Percentiles rank a stretch among this genome's conserved stretches.
Conservation (phyloP, 2,797 vertebrate genomes). For the Vespertilio murinus region DNA sequence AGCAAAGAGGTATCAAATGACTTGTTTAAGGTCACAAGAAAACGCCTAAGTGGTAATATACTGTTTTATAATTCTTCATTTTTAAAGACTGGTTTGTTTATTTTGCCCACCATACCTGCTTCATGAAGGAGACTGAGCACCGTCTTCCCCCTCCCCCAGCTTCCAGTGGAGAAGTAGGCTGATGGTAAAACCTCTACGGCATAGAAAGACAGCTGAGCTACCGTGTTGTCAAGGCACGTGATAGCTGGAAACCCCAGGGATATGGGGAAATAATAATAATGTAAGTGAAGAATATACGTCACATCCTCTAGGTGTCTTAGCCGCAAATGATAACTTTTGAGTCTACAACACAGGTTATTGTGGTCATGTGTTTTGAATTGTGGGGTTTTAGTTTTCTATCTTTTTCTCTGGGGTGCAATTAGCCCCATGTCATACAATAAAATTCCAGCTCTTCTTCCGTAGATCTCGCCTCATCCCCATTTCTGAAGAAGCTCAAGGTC, state of each 20-base stretch:
- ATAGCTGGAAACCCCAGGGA: conserved; percentile 57
- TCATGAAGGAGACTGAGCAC: not conserved
- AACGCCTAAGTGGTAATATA: not conserved
- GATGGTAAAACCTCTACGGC: conserved; percentile 32
- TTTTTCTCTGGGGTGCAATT: conserved; percentile 67
- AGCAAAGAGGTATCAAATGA: not conserved
- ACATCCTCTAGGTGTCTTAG: conserved; percentile 7
- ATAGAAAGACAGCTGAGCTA: conserved; percentile 60
- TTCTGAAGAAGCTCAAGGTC: conserved; percentile 70
- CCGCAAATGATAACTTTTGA: conserved; percentile 69
- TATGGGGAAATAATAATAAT: conserved; percentile 63
- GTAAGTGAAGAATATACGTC: conserved; percentile 68
- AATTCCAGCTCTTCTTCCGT: conserved; percentile 51
- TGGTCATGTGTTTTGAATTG: conserved; percentile 61
- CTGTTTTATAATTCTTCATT: not conserved
- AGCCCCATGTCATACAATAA: conserved; percentile 61
- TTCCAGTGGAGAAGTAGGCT: conserved; percentile 24
- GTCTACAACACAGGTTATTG: conserved; percentile 51
- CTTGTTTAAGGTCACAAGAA: not conserved
- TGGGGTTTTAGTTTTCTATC: conserved; percentile 53
- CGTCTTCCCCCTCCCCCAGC: not conserved
- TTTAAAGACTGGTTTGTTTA: not conserved
- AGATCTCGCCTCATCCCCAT: not conserved
- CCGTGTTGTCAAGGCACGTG: conserved; percentile 5
- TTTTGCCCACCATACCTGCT: not conserved